Evolutionary conservation across 2,113 vertebrate genomes (phyloP), one percentile per base, ranked within the genome.

Genomic region (Glaucomys volans): DNA sequence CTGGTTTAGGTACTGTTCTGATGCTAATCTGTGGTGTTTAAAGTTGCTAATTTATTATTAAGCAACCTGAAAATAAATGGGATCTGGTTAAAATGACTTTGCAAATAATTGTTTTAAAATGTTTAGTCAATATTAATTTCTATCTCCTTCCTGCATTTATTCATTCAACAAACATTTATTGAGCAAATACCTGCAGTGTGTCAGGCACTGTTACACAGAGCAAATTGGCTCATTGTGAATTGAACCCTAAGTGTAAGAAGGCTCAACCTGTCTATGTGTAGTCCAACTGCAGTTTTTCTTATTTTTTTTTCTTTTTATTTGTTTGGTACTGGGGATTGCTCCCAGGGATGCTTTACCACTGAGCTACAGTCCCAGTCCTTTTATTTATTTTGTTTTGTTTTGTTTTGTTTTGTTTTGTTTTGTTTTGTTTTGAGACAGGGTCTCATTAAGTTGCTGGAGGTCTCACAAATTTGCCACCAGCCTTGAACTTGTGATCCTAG

Each of bases 101-200:
- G 83, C 69, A 93, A 95, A 97, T 3, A 84, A 79, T 72, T 95
- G 47, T 77, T 96, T 77, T 66, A 32, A 14, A 64, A 64, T n/a
- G 40, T n/a, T 77, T 40, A 47, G 66, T 81, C 35, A 64, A 32
- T 95, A 81, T 59, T 44, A 83, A 26, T 91, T 86, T 91, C 52
- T 91, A 0, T 82, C 95, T 94, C 35, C 26, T 91, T 89, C 47
- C 17, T 67, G 88, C 37, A 57, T 86, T 93, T 57, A 79, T 83
- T 94, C 81, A 77, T 57, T 92, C 26, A 90, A 71, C 35, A 95
- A 62, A 62, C 52, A 93, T 22, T 62, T 94, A 86, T 80, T 94
- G 57, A 94, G n/a, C 62, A 94, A 57, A 62, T 16, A 76, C 52
- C 80, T 91, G 42, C 40, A 50, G 0, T 96, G 54, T 69, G 13